Evolutionary conservation across 2,888 invertebrate species (phyloP).

Genomic region (Pollenia labialis): DNA sequence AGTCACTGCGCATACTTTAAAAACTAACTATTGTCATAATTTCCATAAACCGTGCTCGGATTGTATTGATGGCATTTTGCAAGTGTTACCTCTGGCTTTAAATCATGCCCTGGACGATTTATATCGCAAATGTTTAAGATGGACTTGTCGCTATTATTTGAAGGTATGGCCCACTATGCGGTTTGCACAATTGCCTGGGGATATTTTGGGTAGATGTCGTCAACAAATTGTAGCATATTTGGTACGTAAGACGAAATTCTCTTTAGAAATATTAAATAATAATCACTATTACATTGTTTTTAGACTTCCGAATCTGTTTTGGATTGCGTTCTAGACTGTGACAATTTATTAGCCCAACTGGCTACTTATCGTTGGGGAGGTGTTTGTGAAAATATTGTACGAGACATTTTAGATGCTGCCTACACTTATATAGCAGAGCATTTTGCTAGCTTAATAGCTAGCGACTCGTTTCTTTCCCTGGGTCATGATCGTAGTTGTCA

Average conservation of each 20-base stretch:
- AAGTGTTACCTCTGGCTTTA: constrained; percentile 93
- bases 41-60: constrained; percentile 97
- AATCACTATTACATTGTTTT: background rate
- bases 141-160: constrained; percentile 94
- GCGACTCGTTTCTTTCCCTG: constrained; percentile 87
- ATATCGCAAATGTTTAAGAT: constrained; percentile 92
- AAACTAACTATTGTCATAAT: constrained; percentile 95
- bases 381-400: constrained; percentile 88
- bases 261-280: too few relatives aligned
- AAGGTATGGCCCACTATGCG: constrained; percentile 96
- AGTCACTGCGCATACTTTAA: constrained; percentile 94
- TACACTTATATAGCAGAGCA: constrained; percentile 92
- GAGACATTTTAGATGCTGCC: constrained; percentile 91
- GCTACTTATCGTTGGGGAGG: constrained; percentile 94
- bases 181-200: constrained; percentile 93
- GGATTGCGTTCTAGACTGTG: constrained; percentile 93
- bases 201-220: constrained; percentile 92
- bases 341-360: constrained; percentile 90
- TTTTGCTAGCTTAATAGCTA: constrained; percentile 90
- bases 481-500: constrained; percentile 90
- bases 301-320: constrained; percentile 91
- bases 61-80: constrained; percentile 93
- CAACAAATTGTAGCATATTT: constrained; percentile 92
- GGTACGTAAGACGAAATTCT: constrained; percentile 82
- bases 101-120: constrained; percentile 95